Evolutionary conservation across 1,140 invertebrate species (phyloP), one percentile per base, ranked within the genome.

Genomic region (Druon quercuslanigerum): DNA sequence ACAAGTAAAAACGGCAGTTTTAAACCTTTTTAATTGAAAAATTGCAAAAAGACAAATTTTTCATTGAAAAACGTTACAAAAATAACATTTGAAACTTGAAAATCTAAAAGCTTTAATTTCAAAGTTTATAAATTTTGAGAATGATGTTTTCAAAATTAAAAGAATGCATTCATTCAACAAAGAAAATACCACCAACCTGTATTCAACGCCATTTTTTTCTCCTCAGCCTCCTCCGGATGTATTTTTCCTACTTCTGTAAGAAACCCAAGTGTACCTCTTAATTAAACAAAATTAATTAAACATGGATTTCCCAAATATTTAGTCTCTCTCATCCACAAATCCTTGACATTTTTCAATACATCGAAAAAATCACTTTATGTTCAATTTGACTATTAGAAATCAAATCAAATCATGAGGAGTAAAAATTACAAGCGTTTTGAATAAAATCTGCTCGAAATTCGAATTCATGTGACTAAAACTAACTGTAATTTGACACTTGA

Each of bases 131-230:
- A n/a, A n/a, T n/a, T n/a, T n/a, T n/a, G n/a, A n/a, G n/a, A n/a
- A n/a, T n/a, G n/a, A n/a, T n/a, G n/a, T 51, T 17, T 54, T 54
- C 8, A n/a, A 17, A n/a, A 16, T 56, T 9, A 20, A 13, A 12
- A 57, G 25, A 33, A 25, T 13, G 3, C 2, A 5, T 14, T 60
- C 6, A 33, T 60, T 33, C 6, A 60, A 60, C 25, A 20, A 60
- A 33, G 14, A 20, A 3, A 33, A 14, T 16, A 60, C 16, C 5
- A 20, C 33, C 46, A 40, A 66, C 60, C 60, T 66, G 60, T 66
- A 66, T 66, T 66, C 13, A 66, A 66, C 25, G 60, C 60, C 60
- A 66, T 66, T 13, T 66, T 25, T 25, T 40, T 33, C 16, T 40
- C 13, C 25, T 12, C 33, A 66, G 60, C 60, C 25, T 40, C 25